Evolutionary conservation across 1,140 invertebrate species (phyloP).

Genomic region (Formica selysi): DNA sequence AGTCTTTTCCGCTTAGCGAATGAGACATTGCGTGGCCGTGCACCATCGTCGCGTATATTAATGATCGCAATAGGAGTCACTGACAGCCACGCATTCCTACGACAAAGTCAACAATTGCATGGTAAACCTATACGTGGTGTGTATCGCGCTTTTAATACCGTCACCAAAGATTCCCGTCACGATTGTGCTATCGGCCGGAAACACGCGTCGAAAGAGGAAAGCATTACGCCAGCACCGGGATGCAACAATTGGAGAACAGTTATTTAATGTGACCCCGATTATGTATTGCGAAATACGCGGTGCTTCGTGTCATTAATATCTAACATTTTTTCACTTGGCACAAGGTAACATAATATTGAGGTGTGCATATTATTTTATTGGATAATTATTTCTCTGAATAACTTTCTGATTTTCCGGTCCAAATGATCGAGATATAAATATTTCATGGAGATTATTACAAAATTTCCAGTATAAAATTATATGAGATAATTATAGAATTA

Average conservation of each 20-base stretch:
- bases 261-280: slow-evolving; percentile 52
- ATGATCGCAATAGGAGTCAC: slow-evolving; percentile 63
- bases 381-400: not conserved
- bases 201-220: slow-evolving; percentile 28
- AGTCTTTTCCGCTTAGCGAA: slow-evolving; percentile 49
- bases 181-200: slow-evolving; percentile 41
- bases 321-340: slow-evolving; percentile 31
- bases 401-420: not conserved
- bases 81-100: slow-evolving; percentile 52
- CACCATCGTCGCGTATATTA: slow-evolving; percentile 18
- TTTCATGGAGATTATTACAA: not conserved
- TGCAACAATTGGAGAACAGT: slow-evolving; percentile 49
- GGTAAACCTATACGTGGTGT: slow-evolving; percentile 32
- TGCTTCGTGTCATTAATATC: slow-evolving; percentile 15
- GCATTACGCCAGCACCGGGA: slow-evolving; percentile 7
- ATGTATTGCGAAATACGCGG: slow-evolving; percentile 15
- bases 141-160: slow-evolving; percentile 53
- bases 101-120: slow-evolving; percentile 69
- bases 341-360: slow-evolving; percentile 1
- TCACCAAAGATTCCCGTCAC: slow-evolving; percentile 50
- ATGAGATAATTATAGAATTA: not conserved
- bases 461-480: not conserved
- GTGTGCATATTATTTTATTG: not conserved
- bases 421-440: not conserved
- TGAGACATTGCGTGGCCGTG: slow-evolving; percentile 47